Evolutionary conservation across 2,113 vertebrate species (phyloP).

Genomic region (Corythornis madagascariensis): DNA sequence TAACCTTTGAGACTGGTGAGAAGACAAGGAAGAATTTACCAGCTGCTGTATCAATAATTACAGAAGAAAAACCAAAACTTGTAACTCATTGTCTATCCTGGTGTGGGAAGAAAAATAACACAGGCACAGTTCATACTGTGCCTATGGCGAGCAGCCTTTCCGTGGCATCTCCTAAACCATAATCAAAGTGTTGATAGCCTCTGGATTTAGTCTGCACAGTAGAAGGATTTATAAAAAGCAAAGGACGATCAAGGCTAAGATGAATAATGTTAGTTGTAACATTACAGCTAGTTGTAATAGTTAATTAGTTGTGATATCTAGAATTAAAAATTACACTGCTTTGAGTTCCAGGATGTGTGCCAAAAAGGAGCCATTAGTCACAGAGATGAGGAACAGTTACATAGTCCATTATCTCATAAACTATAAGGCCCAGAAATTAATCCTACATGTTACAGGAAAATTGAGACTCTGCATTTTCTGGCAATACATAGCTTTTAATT

Average conservation of each 20-base stretch:
- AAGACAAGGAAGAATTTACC: constrained; percentile 21
- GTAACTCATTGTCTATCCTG: not conserved
- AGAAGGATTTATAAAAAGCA: constrained; percentile 55
- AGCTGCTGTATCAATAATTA: not conserved
- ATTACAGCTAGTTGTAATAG: constrained; percentile 62
- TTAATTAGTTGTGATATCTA: constrained; percentile 70
- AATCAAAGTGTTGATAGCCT: constrained; percentile 69
- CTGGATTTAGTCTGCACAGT: constrained; percentile 54
- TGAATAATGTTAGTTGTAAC: constrained; percentile 64
- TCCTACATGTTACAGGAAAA: not conserved
- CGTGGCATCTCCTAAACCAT: not conserved
- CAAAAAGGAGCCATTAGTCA: constrained; percentile 37
- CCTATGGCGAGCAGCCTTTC: not conserved
- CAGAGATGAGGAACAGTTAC: constrained; percentile 3
- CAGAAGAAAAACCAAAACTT: not conserved
- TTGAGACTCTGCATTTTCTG: not conserved
- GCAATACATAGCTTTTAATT: not conserved
- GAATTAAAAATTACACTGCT: constrained; percentile 59
- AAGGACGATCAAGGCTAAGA: constrained; percentile 33
- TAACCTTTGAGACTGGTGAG: constrained; percentile 19
- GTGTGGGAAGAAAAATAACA: not conserved
- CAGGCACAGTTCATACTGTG: rapidly evolving
- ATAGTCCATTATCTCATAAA: constrained; percentile 40
- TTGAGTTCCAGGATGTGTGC: not conserved
- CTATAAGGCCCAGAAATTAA: not conserved